Conservation (phyloP, 2,888 invertebrate genomes). For the Melanchra persicariae region DNA sequence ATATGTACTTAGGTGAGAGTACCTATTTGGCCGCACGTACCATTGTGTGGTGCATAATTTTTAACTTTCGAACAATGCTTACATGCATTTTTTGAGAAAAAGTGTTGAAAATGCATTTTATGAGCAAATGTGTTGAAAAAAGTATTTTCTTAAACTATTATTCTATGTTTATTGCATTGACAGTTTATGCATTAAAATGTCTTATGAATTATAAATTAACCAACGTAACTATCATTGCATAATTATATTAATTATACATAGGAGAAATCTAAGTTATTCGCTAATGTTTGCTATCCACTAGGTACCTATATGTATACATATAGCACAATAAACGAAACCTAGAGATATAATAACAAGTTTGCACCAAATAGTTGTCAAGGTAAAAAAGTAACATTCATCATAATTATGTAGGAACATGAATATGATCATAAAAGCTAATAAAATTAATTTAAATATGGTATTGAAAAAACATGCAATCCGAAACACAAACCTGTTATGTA, state of each 20-base stretch:
- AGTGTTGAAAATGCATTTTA: too few relatives aligned
- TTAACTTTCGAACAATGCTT: too few relatives aligned
- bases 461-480: conserved; percentile 12
- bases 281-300: background rate
- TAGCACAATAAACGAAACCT: background rate
- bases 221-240: background rate
- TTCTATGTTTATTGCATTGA: too few relatives aligned
- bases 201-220: background rate
- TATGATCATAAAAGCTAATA: background rate
- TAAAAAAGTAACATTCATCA: conserved; percentile 10
- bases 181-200: too few relatives aligned
- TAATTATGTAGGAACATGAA: conserved; percentile 4
- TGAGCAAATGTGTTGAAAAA: too few relatives aligned
- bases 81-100: too few relatives aligned
- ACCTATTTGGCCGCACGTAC: too few relatives aligned
- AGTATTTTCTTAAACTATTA: too few relatives aligned
- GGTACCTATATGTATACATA: too few relatives aligned
- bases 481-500: conserved; percentile 20
- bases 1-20: too few relatives aligned
- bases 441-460: conserved; percentile 29
- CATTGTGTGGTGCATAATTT: too few relatives aligned
- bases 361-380: conserved; percentile 20
- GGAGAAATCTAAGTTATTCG: conserved; percentile 1
- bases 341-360: background rate
- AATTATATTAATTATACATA: too few relatives aligned